These are phyloP conservation scores for Lasioglossum figueresi DNA, from an alignment of 2,888 invertebrate species.

Conservation along the genomic window DNA sequence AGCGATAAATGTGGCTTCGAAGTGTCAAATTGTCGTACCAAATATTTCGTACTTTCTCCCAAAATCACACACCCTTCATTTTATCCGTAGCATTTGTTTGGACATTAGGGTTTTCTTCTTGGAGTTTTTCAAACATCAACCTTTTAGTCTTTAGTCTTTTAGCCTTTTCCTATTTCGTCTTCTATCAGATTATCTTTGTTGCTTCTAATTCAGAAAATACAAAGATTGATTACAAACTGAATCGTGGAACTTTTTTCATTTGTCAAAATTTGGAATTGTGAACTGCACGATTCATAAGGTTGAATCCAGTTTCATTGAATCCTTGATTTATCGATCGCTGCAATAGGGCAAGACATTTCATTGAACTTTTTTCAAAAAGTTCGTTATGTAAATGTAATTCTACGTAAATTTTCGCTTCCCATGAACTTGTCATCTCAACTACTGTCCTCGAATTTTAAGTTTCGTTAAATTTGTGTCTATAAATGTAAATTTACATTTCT, in stretches of 20 bases:
- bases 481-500: not conserved
- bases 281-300: not conserved
- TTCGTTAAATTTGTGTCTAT: not conserved
- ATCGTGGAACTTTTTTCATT: not conserved
- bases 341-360: not conserved
- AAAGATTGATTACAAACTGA: not conserved
- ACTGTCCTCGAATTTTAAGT: not conserved
- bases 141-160: not conserved
- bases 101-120: not conserved
- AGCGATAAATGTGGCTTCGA: constrained; percentile 16
- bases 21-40: not conserved
- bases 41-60: not conserved
- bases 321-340: not conserved
- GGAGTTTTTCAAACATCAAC: not conserved
- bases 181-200: not conserved
- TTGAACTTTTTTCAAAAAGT: not conserved
- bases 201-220: not conserved
- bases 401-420: not conserved
- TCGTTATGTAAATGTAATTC: not conserved
- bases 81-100: not conserved
- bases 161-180: not conserved
- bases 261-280: not conserved
- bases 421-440: not conserved
- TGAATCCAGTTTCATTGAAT: not conserved
- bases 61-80: not conserved